Evolutionary conservation across 2,797 vertebrate species (phyloP), one percentile per base, ranked within the genome.

Genomic region (Hirundo rustica): DNA sequence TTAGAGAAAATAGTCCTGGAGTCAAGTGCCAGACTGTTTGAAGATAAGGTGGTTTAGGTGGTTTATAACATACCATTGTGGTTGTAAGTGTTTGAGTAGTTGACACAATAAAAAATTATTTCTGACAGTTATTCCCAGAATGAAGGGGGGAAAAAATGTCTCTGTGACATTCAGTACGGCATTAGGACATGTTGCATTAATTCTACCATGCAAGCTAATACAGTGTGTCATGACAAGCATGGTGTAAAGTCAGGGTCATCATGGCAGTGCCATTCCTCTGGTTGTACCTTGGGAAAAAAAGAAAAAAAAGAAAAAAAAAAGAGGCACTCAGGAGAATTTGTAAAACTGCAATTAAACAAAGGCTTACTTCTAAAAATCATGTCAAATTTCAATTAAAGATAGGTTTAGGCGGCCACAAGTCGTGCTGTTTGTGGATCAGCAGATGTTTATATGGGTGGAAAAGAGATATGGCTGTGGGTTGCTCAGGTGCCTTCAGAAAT

Each of bases 21-120:
- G 30, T 89, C 84, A 91, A 79, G 57, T 54, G 50, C 38, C 53
- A 85, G 61, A 50, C 45, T 86, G 27, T 42, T 71, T 76, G 79
- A 94, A 83, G 66, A 85, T 54, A 80, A 93, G 50, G n/a, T 88
- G 27, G 53, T 85, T 91, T 89, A 62, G 38, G 38, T 38, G 38
- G 38, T 38, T 38, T 60, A 93, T 81, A 34, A 51, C 30, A 21
- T 48, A 61, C 15, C 10, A 27, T 55, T 71, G 50, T 62, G 68
- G 22, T 25, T 68, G 17, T 64, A 90, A 88, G 48, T 42, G n/a
- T 92, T 74, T 85, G 72, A 91, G 22, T 74, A 71, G 68, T 32
- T 91, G 89, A 94, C 78, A 79, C 38, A 89, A 58, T 26, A 71
- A 88, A 93, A 88, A 90, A 84, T 47, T 5, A 40, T 89, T 93